Percentiles rank a stretch among this genome's conserved stretches.
These are phyloP conservation scores for Perithous albicinctus DNA, from an alignment of 2,888 invertebrate genomes.

Conservation along the genomic window DNA sequence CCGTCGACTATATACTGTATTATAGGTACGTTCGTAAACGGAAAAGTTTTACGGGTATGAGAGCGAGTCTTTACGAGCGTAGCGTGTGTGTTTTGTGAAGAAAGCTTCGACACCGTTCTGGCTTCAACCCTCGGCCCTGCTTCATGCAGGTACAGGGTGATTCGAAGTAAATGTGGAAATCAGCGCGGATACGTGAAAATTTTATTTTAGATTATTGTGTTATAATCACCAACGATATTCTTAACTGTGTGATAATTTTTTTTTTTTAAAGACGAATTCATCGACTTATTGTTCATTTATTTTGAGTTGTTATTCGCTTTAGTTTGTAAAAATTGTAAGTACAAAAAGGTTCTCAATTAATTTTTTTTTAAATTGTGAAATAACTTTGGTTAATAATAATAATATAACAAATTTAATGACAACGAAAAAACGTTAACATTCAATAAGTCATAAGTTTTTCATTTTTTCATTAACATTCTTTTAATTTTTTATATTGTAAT, in stretches of 20 bases:
- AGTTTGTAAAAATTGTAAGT: too few relatives aligned
- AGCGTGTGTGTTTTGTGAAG: slow-evolving; percentile 16
- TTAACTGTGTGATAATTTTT: too few relatives aligned
- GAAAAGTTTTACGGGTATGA: slow-evolving; percentile 40
- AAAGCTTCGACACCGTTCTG: slow-evolving; percentile 40
- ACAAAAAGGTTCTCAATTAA: background rate
- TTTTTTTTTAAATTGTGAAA: background rate
- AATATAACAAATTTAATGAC: too few relatives aligned
- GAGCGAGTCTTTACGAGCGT: slow-evolving; percentile 51
- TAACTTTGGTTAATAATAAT: too few relatives aligned
- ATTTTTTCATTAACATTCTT: too few relatives aligned
- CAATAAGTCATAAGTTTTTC: too few relatives aligned
- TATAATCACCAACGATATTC: too few relatives aligned
- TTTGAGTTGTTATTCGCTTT: too few relatives aligned
- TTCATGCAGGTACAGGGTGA: background rate
- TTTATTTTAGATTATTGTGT: background rate
- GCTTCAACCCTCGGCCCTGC: slow-evolving; percentile 30
- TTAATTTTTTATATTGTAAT: too few relatives aligned
- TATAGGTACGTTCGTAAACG: slow-evolving; percentile 38
- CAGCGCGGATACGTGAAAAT: background rate
- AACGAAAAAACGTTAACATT: too few relatives aligned
- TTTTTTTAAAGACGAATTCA: too few relatives aligned
- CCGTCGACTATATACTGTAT: slow-evolving; percentile 19
- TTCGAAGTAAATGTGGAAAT: background rate
- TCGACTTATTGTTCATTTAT: too few relatives aligned